Evolutionary conservation across 2,113 vertebrate species (phyloP).

Genomic region (Camelus dromedarius): DNA sequence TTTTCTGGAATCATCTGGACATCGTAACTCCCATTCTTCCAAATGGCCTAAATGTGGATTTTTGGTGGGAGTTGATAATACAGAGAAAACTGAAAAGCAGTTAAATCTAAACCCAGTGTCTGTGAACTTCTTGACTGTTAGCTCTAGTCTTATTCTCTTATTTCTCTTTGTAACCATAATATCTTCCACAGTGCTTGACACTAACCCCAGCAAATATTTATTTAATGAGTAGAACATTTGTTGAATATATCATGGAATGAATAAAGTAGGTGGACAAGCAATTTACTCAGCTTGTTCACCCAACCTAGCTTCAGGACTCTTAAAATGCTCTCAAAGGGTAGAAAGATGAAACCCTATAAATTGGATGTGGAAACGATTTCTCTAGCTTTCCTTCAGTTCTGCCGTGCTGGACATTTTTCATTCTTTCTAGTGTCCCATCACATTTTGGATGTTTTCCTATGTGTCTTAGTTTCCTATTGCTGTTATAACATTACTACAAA

Average conservation of each 20-base stretch:
- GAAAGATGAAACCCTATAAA: background rate
- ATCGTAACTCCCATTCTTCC: background rate
- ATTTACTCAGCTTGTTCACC: background rate
- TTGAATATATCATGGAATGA: slow-evolving; percentile 48
- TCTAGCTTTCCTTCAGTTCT: background rate
- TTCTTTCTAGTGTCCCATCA: background rate
- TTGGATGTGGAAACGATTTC: background rate
- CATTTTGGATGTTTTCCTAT: background rate
- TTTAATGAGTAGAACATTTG: slow-evolving; percentile 8
- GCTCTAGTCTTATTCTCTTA: background rate
- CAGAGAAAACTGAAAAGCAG: background rate
- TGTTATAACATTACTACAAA: background rate
- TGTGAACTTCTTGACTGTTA: background rate
- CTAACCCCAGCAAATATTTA: slow-evolving; percentile 56
- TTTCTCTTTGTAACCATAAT: background rate
- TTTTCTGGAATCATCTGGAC: background rate
- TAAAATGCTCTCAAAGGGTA: background rate
- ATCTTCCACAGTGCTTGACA: slow-evolving; percentile 29
- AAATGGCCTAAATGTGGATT: background rate
- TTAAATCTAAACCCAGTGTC: background rate
- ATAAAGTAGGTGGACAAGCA: background rate
- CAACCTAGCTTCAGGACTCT: background rate
- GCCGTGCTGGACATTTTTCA: background rate
- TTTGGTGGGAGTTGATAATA: background rate
- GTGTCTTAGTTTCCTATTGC: background rate